These are phyloP conservation scores for Apantesis nais DNA, from an alignment of 2,888 invertebrate species.

Conservation along the genomic window DNA sequence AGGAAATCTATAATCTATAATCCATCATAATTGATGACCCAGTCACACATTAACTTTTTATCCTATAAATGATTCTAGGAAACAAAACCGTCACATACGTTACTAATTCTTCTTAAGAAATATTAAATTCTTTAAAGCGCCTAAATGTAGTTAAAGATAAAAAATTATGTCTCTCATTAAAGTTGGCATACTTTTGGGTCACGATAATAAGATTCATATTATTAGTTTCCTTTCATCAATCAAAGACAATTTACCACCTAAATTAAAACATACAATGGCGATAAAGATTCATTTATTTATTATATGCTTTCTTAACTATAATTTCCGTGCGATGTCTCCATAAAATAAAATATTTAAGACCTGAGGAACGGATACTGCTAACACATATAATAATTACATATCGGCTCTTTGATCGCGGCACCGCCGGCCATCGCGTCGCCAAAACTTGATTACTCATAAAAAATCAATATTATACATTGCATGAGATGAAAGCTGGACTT, in stretches of 20 bases:
- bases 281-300: conserved; percentile 15
- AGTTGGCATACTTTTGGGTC: neutral
- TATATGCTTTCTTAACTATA: conserved; percentile 6
- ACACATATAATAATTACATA: conserved; percentile 35
- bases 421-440: conserved; percentile 34
- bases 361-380: conserved; percentile 19
- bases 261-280: conserved; percentile 17
- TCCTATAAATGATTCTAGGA: neutral
- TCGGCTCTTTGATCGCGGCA: conserved; percentile 46
- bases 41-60: neutral
- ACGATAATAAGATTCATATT: neutral
- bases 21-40: neutral
- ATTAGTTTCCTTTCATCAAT: neutral
- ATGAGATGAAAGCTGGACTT: conserved; percentile 7
- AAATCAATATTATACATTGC: conserved; percentile 43
- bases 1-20: neutral
- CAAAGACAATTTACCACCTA: conserved; percentile 5
- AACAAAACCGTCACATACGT: neutral
- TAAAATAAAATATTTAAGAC: conserved; percentile 42
- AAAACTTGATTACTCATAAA: conserved; percentile 48
- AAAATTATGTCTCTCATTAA: neutral
- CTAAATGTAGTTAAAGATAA: neutral
- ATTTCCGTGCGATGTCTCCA: conserved; percentile 23
- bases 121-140: neutral
- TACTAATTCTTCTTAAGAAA: neutral